Conservation (phyloP, 1,140 invertebrate genomes). For the Pomacea maculata region DNA sequence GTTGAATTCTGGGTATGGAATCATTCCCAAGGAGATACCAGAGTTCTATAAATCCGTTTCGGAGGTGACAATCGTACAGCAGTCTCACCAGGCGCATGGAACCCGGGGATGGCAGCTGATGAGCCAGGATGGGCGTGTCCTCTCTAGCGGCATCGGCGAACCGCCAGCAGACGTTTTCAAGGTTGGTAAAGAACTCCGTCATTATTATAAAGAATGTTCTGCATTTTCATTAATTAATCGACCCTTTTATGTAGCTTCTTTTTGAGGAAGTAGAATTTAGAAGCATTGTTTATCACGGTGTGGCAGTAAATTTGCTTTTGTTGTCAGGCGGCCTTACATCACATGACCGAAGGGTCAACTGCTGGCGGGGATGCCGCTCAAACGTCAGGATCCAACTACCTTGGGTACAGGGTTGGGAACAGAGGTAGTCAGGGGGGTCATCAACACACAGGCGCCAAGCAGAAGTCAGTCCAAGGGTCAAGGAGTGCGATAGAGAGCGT, state of each 20-base stretch:
- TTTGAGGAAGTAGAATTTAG: too few species aligned
- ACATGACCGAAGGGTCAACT: too few species aligned
- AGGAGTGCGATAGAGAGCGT: background rate
- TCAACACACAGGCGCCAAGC: background rate
- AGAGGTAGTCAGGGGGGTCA: background rate
- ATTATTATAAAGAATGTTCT: too few species aligned
- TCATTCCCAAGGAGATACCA: slow-evolving; percentile 1
- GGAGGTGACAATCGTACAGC: background rate
- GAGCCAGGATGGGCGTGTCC: background rate
- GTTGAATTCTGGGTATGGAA: slow-evolving; percentile 22
- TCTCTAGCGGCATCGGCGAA: slow-evolving; percentile 9
- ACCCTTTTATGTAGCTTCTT: too few species aligned
- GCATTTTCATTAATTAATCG: too few species aligned
- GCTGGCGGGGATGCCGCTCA: too few species aligned
- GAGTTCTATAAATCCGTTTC: background rate
- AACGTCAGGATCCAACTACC: slow-evolving; percentile 9
- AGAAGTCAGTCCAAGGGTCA: background rate
- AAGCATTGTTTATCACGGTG: too few species aligned
- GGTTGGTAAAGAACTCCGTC: background rate
- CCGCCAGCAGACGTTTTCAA: slow-evolving; percentile 18
- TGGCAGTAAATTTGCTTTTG: too few species aligned
- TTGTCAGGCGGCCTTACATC: too few species aligned
- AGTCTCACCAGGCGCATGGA: background rate
- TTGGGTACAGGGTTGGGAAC: background rate
- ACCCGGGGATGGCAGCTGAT: slow-evolving; percentile 12